Percentiles rank a stretch among this genome's conserved stretches.
phyloP scores from a whole-genome alignment of 1,140 invertebrate species.

The Drosophila baimaii region DNA sequence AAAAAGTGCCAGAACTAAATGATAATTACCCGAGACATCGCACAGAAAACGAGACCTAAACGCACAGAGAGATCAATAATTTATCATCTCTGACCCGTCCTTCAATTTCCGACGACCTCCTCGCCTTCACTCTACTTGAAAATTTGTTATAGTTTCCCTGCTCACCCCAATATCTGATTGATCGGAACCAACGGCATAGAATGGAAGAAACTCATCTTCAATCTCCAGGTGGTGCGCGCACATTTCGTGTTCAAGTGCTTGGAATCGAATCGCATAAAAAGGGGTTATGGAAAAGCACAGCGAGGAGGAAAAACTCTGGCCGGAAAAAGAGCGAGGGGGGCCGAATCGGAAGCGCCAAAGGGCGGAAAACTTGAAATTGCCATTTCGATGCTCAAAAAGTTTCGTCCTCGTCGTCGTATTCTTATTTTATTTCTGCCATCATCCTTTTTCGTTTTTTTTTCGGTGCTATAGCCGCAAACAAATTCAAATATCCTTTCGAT shows the following conservation, averaged over 20 bases:
- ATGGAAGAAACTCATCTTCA: slow-evolving; percentile 21
- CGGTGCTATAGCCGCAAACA: slow-evolving; percentile 18
- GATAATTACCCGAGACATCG: slow-evolving; percentile 68
- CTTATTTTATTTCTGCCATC: slow-evolving; percentile 26
- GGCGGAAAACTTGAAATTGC: slow-evolving; percentile 66
- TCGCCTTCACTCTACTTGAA: slow-evolving; percentile 35
- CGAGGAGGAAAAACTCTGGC: background rate
- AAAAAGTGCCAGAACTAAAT: slow-evolving; percentile 81
- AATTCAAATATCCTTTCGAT: slow-evolving; percentile 49
- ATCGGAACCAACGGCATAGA: slow-evolving; percentile 15
- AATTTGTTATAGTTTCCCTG: slow-evolving; percentile 47
- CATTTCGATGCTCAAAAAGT: slow-evolving; percentile 51
- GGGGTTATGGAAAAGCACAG: slow-evolving; percentile 21
- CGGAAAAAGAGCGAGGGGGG: background rate
- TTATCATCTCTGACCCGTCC: slow-evolving; percentile 47
- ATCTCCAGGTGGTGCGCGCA: slow-evolving; percentile 30
- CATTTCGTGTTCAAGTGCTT: slow-evolving; percentile 50
- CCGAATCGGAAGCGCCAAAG: slow-evolving; percentile 6
- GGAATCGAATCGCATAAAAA: slow-evolving; percentile 22
- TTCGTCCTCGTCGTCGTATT: slow-evolving; percentile 22
- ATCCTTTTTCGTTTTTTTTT: slow-evolving; percentile 26
- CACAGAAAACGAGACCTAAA: slow-evolving; percentile 22
- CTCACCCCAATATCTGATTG: slow-evolving; percentile 17
- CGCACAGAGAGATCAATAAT: slow-evolving; percentile 26
- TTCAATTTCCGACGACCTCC: slow-evolving; percentile 32